These are phyloP conservation scores for Mormyrops attenuatus DNA, from an alignment of 2,797 vertebrate species.

Conservation along the genomic window DNA sequence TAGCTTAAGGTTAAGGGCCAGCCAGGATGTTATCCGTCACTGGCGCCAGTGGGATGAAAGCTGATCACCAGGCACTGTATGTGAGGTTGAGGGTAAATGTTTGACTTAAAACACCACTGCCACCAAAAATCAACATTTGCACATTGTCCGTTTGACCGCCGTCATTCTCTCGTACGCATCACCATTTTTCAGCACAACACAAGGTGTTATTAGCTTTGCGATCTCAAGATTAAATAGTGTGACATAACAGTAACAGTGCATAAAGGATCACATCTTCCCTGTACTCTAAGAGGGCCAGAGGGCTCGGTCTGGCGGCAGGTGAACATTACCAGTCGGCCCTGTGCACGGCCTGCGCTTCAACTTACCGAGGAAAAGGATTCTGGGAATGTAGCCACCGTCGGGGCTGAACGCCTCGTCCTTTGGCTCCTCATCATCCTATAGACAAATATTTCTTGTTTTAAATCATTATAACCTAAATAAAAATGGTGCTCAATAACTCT, in stretches of 20 bases:
- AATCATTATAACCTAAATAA: not conserved
- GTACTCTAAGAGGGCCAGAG: not conserved
- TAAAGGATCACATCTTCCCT: not conserved
- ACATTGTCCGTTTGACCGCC: not conserved
- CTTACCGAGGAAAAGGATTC: conserved; percentile 94
- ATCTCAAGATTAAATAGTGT: not conserved
- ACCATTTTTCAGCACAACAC: not conserved
- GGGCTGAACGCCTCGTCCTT: conserved; percentile 87
- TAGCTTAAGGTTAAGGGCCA: not conserved
- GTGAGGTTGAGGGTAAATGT: not conserved
- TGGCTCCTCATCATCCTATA: conserved; percentile 94
- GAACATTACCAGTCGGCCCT: not conserved
- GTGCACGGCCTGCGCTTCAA: not conserved
- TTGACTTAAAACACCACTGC: not conserved
- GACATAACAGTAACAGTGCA: not conserved
- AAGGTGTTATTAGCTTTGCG: not conserved
- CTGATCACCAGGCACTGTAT: not conserved
- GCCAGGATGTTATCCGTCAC: not conserved
- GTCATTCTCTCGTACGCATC: not conserved
- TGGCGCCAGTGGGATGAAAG: not conserved
- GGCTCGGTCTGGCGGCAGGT: not conserved
- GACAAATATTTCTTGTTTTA: conserved; percentile 10
- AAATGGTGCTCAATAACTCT: not conserved
- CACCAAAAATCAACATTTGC: not conserved
- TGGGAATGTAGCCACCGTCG: conserved; percentile 94